These are phyloP conservation scores for Neoaliturus tenellus DNA, from an alignment of 2,888 invertebrate species.

Conservation along the genomic window DNA sequence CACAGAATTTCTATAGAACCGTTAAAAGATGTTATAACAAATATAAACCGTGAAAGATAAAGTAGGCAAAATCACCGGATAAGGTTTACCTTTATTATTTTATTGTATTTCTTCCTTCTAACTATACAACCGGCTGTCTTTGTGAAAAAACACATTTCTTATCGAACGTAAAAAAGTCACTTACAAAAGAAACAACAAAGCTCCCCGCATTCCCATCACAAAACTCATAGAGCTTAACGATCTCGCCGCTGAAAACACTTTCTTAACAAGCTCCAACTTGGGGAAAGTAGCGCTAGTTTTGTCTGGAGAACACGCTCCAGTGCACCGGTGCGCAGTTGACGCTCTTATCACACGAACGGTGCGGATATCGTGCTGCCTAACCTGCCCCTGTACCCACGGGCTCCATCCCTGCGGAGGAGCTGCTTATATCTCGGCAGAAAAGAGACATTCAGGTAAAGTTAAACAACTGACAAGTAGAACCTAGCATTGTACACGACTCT, in stretches of 20 bases:
- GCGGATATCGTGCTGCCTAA: not conserved
- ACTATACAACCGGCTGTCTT: no score
- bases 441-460: conserved; percentile 46
- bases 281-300: not conserved
- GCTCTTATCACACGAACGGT: not conserved
- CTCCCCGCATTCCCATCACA: not conserved
- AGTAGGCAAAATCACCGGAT: no score
- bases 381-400: not conserved
- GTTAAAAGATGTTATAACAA: no score
- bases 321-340: not conserved
- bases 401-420: not conserved
- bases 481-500: conserved; percentile 27
- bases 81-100: no score
- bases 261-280: not conserved
- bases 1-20: no score
- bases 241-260: not conserved
- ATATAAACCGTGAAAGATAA: no score
- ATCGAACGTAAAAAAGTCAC: not conserved
- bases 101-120: no score
- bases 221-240: not conserved
- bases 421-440: conserved; percentile 16
- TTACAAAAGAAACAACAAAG: not conserved
- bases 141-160: no score
- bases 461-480: conserved; percentile 44
- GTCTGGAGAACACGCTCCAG: not conserved